Percentiles rank a stretch among this genome's conserved stretches.
phyloP scores from a whole-genome alignment of 2,113 vertebrate species.

The Pungitius pungitius region DNA sequence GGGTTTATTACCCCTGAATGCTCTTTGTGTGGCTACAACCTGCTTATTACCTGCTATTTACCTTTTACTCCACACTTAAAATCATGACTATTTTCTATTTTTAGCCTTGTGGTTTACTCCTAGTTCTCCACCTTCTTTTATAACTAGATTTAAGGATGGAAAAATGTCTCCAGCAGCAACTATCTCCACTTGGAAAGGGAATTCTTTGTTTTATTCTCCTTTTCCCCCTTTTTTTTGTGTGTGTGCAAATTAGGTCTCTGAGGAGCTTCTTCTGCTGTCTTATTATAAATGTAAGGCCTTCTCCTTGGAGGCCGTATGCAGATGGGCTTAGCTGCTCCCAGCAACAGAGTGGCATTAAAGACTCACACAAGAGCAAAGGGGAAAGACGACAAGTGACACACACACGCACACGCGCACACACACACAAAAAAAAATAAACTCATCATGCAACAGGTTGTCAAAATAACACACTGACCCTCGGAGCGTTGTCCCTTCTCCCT shows the following conservation, averaged over 20 bases:
- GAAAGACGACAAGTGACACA: not conserved
- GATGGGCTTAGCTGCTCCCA: slow-evolving; percentile 55
- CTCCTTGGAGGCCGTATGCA: slow-evolving; percentile 36
- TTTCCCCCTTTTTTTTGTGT: slow-evolving; percentile 41
- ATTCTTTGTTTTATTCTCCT: slow-evolving; percentile 18
- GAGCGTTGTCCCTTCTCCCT: not conserved
- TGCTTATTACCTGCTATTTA: slow-evolving; percentile 61
- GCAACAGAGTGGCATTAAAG: slow-evolving; percentile 50
- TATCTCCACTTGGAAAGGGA: slow-evolving; percentile 21
- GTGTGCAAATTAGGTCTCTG: slow-evolving; percentile 71
- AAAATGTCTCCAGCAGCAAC: slow-evolving; percentile 14
- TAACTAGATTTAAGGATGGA: slow-evolving; percentile 28
- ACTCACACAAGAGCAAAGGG: slow-evolving; percentile 12
- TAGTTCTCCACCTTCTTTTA: slow-evolving; percentile 42
- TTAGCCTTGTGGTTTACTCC: slow-evolving; percentile 57
- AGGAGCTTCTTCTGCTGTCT: slow-evolving; percentile 57
- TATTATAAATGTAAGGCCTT: slow-evolving; percentile 55
- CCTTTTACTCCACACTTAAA: slow-evolving; percentile 47
- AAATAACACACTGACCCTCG: slow-evolving; percentile 22
- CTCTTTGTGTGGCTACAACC: slow-evolving; percentile 58
- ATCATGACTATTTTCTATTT: slow-evolving; percentile 63
- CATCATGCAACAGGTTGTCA: not conserved
- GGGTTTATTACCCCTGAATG: slow-evolving; percentile 33
- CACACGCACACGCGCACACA: no score
- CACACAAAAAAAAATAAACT: not conserved